Conservation (phyloP, 2,113 vertebrate genomes). For the Uria aalge region DNA sequence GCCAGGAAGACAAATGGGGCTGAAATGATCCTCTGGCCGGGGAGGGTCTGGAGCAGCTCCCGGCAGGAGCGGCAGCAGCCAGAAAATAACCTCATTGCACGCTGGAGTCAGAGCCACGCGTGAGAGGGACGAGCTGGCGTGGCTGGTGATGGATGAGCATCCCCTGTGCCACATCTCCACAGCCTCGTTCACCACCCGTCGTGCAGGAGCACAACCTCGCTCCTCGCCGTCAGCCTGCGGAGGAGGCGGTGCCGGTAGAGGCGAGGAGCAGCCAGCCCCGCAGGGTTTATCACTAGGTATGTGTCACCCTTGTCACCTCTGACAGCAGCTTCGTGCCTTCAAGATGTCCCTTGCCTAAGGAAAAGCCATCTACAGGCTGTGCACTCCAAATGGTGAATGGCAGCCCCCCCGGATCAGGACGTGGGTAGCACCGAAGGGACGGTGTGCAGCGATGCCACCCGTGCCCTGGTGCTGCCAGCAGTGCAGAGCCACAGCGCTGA, state of each 20-base stretch:
- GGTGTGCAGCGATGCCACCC: background rate
- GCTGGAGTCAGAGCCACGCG: fast-evolving
- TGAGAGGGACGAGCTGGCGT: background rate
- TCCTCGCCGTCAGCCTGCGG: fast-evolving
- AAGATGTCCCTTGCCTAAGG: background rate
- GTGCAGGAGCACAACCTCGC: background rate
- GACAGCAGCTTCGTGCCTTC: background rate
- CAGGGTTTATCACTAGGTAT: background rate
- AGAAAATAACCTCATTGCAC: background rate
- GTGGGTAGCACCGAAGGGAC: background rate
- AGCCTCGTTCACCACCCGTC: background rate
- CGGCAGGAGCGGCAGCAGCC: background rate
- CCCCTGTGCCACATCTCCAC: background rate
- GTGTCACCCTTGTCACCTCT: background rate
- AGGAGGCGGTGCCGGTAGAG: background rate
- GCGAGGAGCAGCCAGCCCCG: background rate
- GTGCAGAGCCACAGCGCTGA: background rate
- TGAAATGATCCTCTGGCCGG: background rate
- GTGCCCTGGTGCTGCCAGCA: fast-evolving
- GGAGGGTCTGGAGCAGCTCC: background rate
- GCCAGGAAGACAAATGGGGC: background rate
- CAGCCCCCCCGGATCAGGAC: fast-evolving
- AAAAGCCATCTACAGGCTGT: background rate
- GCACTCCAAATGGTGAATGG: background rate
- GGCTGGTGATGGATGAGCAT: background rate